Conservation (phyloP, 2,797 vertebrate genomes). For the Pagetopsis macropterus region DNA sequence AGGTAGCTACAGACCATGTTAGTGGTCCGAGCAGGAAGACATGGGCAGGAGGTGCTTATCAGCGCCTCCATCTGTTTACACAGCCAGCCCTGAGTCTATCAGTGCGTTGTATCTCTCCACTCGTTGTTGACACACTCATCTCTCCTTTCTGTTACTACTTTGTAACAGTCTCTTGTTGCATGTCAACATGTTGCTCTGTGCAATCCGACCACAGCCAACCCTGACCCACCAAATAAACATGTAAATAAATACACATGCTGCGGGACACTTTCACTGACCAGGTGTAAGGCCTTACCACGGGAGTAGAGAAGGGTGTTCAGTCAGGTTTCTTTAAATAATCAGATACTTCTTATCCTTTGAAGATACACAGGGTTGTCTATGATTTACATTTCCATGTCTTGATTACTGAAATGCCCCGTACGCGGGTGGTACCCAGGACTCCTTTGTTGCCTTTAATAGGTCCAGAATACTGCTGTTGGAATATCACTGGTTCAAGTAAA, state of each 20-base stretch:
- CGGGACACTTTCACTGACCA: conserved; percentile 51
- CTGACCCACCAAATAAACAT: conserved; percentile 63
- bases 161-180: conserved; percentile 56
- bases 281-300: background rate
- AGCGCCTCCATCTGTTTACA: conserved; percentile 72
- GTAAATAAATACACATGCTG: conserved; percentile 31
- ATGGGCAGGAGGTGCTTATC: conserved; percentile 48
- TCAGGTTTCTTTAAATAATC: background rate
- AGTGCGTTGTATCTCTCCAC: conserved; percentile 59
- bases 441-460: background rate
- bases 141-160: conserved; percentile 63
- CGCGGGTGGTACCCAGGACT: too few relatives aligned
- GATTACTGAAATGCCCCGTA: background rate
- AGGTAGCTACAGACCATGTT: conserved; percentile 25
- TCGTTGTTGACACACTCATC: conserved; percentile 66
- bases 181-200: conserved; percentile 34
- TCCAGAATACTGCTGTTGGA: background rate
- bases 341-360: background rate
- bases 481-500: background rate
- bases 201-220: conserved; percentile 52
- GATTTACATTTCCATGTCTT: background rate
- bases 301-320: background rate
- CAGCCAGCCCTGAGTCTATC: conserved; percentile 67
- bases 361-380: background rate
- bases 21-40: conserved; percentile 21